Evolutionary conservation across 2,888 invertebrate genomes (phyloP), one percentile per base, ranked within the genome.

Genomic region (Ornithoptera priamus): DNA sequence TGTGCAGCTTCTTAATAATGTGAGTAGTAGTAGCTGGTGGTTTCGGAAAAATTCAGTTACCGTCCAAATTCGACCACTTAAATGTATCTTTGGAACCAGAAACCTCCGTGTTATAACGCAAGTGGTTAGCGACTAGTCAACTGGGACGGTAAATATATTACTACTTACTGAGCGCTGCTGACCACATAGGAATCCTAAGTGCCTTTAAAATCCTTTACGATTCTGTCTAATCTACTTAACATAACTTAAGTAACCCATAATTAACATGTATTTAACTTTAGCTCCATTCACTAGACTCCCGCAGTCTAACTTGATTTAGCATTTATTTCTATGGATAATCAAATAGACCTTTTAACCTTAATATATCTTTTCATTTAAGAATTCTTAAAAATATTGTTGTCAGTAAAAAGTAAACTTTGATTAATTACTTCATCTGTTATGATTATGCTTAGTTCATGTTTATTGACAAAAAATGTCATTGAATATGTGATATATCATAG

Each of bases 111-210:
- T 46, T 15, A 15, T 15, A 46, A 46, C 15, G 15, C 46, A 46
- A 46, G 46, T 15, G 15, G 46, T 46, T 46, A 46, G 12, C 46
- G 15, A 46, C 46, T 15, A 15, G 15, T 46, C 46, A 46, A 46
- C 46, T 46, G 46, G 12, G 12, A 17, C 17, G 46, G 15, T 57
- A 24, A 58, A 46, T 42, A 63, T 62, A 58, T 68, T 62, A 62
- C 42, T 42, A n/a, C 22, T 58, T 64, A 68, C 63, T 59, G 50
- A 39, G 59, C 24, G 68, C 58, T 68, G 36, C 8, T 17, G 30
- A 56, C 46, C 36, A 63, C 58, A 68, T 63, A 63, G 20, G 20
- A 46, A 30, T 63, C 42, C 59, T 7, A 8, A 59, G 59, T 53
- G 60, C 30, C 50, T n/a, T 60, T 66, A 24, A 65, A 24, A n/a